These are phyloP conservation scores for Pandemis corylana DNA, from an alignment of 2,888 invertebrate species.

Conservation along the genomic window DNA sequence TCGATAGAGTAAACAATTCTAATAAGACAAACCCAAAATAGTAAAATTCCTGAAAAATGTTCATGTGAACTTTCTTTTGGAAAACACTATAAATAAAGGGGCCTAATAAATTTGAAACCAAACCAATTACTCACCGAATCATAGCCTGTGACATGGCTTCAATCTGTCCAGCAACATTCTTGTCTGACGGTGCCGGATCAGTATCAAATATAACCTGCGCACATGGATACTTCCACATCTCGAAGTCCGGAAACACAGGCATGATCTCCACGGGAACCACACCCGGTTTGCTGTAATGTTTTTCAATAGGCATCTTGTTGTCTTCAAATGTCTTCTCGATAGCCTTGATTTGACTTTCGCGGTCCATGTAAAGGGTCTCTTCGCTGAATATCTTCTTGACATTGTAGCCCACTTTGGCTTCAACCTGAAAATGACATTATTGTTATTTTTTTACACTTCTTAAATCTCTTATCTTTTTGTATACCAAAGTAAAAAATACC, in stretches of 20 bases:
- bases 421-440: conserved; percentile 84
- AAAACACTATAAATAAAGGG: too few species aligned
- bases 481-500: too few species aligned
- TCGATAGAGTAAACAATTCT: too few species aligned
- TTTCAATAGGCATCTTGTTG: conserved; percentile 92
- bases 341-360: conserved; percentile 98
- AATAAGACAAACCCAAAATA: too few species aligned
- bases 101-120: neutral
- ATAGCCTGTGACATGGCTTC: conserved; percentile 99
- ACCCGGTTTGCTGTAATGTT: conserved; percentile 98
- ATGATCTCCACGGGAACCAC: conserved; percentile 94
- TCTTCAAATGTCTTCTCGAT: conserved; percentile 99
- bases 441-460: too few species aligned
- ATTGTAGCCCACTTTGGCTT: conserved; percentile 99
- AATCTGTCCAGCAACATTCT: conserved; percentile 93
- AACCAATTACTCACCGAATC: conserved; percentile 89
- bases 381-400: conserved; percentile 97
- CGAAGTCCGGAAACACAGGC: conserved; percentile 97
- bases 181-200: conserved; percentile 97
- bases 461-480: too few species aligned
- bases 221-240: conserved; percentile 98
- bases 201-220: conserved; percentile 99
- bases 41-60: too few species aligned
- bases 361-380: conserved; percentile 97
- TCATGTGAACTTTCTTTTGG: too few species aligned